Conservation (phyloP, 2,113 vertebrate species). For the Oplegnathus fasciatus region DNA sequence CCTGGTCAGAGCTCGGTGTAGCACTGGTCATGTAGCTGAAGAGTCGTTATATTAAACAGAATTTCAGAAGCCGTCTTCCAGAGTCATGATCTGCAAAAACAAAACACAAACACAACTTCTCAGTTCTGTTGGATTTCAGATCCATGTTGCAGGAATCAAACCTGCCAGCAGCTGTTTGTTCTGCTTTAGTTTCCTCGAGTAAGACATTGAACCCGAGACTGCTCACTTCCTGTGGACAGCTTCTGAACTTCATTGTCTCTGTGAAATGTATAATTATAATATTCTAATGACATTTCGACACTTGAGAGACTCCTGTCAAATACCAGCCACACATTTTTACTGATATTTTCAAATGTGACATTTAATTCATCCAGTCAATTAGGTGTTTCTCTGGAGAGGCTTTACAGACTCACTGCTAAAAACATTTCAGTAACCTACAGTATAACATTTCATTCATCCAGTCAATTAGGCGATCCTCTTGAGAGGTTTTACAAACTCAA, state of each 20-base stretch:
- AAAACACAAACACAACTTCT: neutral
- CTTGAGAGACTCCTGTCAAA: constrained; percentile 3
- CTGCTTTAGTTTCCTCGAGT: neutral
- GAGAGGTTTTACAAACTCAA: constrained; percentile 3
- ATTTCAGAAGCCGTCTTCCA: constrained; percentile 85
- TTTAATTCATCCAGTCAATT: constrained; percentile 15
- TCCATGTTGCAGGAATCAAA: neutral
- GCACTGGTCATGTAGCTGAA: constrained; percentile 48
- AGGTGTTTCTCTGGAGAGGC: constrained; percentile 1
- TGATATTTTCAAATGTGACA: constrained; percentile 40
- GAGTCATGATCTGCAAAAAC: constrained; percentile 88
- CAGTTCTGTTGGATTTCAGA: neutral
- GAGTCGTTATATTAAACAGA: constrained; percentile 17
- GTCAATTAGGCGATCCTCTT: constrained; percentile 13
- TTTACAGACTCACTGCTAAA: neutral
- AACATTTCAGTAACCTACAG: constrained; percentile 2
- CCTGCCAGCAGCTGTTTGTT: neutral
- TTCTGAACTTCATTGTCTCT: neutral
- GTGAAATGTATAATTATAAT: constrained; percentile 14
- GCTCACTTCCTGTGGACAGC: neutral
- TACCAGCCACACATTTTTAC: constrained; percentile 3
- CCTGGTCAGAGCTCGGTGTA: constrained; percentile 68
- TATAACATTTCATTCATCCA: constrained; percentile 18
- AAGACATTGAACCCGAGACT: neutral
- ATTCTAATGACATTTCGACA: neutral